Evolutionary conservation across 2,113 vertebrate species (phyloP), one percentile per base, ranked within the genome.

Genomic region (Hystrix cristata): DNA sequence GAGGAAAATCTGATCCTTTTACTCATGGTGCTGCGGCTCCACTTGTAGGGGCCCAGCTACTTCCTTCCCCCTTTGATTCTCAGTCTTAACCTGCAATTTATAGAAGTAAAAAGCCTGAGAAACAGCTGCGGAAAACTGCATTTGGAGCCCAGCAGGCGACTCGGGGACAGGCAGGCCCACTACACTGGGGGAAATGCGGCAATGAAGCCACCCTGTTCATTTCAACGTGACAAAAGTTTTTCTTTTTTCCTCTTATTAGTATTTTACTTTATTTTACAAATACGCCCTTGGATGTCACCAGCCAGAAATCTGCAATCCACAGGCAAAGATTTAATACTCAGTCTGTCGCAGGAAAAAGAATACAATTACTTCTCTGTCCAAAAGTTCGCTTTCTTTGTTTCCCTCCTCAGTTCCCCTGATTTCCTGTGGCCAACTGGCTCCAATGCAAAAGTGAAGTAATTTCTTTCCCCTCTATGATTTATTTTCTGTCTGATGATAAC

Each of bases 401-500:
- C 90, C 67, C 88, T 91, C 92, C 62, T 87, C 81, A 96, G 82
- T 76, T 95, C 90, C 87, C 86, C n/a, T 90, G 81, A 95, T 83
- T 96, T 94, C 87, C 90, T 92, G 93, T 55, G 89, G 87, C 84
- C 83, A 62, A 93, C 87, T 96, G 90, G 95, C 94, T 97, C 81
- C 34, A n/a, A 67, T 7, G 64, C 85, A 87, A 91, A 64, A 87
- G 43, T 97, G 96, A 98, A 97, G 92, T 95, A 71, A 98, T 97
- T 97, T 94, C 96, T 97, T 96, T 96, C 57, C 87, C 57, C 87
- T 97, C 87, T 80, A 79, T 95, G 95, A 97, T 97, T 98, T 97
- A 97, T 91, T 95, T 97, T 95, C 96, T 96, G 93, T 64, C 82
- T 96, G 71, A 94, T 8, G n/a, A 97, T 96, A 95, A 92, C 95